Conservation (phyloP, 2,113 vertebrate genomes). For the Stigmatopora argus region DNA sequence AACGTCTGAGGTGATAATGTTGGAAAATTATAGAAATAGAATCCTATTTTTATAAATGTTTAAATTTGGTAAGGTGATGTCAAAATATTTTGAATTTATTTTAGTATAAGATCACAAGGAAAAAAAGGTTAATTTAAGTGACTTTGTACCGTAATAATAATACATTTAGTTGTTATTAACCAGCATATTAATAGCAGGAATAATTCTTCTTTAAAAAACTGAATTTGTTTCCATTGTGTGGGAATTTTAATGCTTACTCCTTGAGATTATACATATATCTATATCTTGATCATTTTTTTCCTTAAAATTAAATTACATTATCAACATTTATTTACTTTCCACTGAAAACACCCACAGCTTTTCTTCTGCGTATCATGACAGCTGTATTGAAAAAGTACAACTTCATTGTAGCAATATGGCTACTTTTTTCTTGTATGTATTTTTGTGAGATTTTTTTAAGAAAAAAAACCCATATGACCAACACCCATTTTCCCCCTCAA, state of each 20-base stretch:
- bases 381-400: too few species aligned
- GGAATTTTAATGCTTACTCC: neutral
- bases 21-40: neutral
- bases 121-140: neutral
- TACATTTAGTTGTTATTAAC: neutral
- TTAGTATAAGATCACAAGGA: neutral
- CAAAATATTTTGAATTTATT: neutral
- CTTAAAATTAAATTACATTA: neutral
- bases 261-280: too few species aligned
- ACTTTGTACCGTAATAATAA: neutral
- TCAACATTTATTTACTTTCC: neutral
- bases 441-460: too few species aligned
- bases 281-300: too few species aligned
- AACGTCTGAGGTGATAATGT: neutral
- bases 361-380: too few species aligned
- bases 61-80: neutral
- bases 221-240: neutral
- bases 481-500: too few species aligned
- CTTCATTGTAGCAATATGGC: too few species aligned
- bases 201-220: neutral
- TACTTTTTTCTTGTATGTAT: too few species aligned
- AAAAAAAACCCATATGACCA: too few species aligned
- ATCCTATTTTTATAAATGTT: neutral
- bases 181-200: too few species aligned
- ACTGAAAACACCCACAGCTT: too few species aligned